Conservation (phyloP, 2,888 invertebrate genomes). For the Trissolcus japonicus region DNA sequence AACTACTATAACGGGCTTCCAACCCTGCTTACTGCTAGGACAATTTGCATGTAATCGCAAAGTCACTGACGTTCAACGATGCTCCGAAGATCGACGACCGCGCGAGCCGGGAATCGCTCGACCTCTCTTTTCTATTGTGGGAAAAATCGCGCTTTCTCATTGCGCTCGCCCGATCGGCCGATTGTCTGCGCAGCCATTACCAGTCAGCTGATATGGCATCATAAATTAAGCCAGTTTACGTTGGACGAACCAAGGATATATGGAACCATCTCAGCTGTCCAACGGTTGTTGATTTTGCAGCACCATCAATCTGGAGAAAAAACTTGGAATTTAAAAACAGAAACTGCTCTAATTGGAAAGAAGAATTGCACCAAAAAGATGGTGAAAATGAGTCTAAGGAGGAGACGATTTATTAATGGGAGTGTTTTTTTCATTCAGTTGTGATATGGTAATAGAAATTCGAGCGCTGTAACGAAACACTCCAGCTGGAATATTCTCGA, state of each 20-base stretch:
- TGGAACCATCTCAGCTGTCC: slow-evolving; percentile 16
- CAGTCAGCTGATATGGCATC: slow-evolving; percentile 20
- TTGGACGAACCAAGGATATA: slow-evolving; percentile 19
- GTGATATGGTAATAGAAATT: too few relatives aligned
- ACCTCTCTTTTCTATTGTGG: slow-evolving; percentile 32
- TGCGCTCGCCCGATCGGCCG: slow-evolving; percentile 33
- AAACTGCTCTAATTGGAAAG: slow-evolving; percentile 18
- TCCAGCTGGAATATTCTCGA: slow-evolving; percentile 70
- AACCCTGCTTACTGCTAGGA: slow-evolving; percentile 61
- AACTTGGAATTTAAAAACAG: background rate
- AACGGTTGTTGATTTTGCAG: too few relatives aligned
- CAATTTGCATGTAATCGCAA: slow-evolving; percentile 65
- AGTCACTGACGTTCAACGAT: slow-evolving; percentile 56
- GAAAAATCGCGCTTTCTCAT: slow-evolving; percentile 56
- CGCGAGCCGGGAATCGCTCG: slow-evolving; percentile 29
- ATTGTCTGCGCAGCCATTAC: slow-evolving; percentile 46
- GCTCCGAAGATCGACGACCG: slow-evolving; percentile 58
- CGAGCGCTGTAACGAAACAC: slow-evolving; percentile 15
- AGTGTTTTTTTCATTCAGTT: background rate
- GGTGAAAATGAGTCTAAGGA: too few relatives aligned
- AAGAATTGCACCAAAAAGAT: too few relatives aligned
- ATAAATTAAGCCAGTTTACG: slow-evolving; percentile 40
- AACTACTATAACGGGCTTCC: slow-evolving; percentile 17
- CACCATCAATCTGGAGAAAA: too few relatives aligned
- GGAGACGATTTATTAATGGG: background rate